Base-by-base conservation (phyloP, 2,113 vertebrate genomes). In the Apus apus region DNA sequence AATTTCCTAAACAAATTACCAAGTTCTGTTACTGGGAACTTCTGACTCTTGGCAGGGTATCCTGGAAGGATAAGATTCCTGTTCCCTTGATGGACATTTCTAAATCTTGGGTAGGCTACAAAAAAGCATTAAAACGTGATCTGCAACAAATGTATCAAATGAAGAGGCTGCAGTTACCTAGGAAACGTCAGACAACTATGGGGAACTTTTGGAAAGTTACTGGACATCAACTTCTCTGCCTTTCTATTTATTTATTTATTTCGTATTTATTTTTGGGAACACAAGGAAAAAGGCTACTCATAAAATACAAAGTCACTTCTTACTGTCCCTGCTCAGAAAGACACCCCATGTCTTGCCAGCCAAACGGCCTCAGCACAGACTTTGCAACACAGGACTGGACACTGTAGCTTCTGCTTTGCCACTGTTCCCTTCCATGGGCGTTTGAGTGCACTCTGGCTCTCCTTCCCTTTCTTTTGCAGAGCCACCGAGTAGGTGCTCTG, bases 371-470 rank as follows among this genome's bases (percentile, higher is more conserved):
- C 92, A 50, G 11, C 36, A 7, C 1, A 21, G 61, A 32, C 70
- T 62, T 32, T 26, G 40, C 66, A 54, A 3, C 1, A 18, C 29
- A 6, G 53, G 51, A 45, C 56, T 16, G 26, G 48, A 40, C 43
- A 17, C 21, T 0, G 26, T 3, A 51, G 30, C 50, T 71, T 46
- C 4, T n/a, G 46, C 58, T 58, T 38, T 13, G 77, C 40, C 70
- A 6, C 73, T 3, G 50, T 3, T 64, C 54, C 81, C 29, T 62
- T 51, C 74, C 38, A 5, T 0, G 1, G 57, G 32, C 2, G 3
- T 12, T 54, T 5, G 40, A 2, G 62, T 14, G 51, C 10, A 0
- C 60, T 40, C 57, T 13, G 57, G 3, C 79, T 75, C 61, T 78
- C 60, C 16, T 32, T 36, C 70, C 71, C 50, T 61, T 73, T 46